phyloP scores from a whole-genome alignment of 2,797 vertebrate species.

The Nyctalus aviator region DNA sequence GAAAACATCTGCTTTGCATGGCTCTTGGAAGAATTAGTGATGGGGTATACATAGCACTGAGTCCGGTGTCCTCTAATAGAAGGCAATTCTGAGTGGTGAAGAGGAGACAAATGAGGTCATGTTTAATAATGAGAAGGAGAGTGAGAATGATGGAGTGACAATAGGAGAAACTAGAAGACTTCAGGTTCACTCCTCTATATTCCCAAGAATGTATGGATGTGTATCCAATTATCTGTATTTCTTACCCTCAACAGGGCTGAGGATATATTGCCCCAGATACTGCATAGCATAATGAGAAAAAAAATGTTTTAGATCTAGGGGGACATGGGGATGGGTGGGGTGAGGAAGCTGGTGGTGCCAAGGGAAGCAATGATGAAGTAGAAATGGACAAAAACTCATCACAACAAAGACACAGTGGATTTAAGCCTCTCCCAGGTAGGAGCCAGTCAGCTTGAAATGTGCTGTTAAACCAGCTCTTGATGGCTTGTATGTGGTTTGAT shows the following conservation, averaged over 20 bases:
- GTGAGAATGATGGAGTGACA: neutral
- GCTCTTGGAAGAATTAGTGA: neutral
- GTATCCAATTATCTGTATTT: neutral
- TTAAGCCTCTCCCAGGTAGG: neutral
- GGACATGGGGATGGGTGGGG: accelerated
- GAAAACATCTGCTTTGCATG: neutral
- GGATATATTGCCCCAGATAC: no score
- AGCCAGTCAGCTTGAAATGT: neutral
- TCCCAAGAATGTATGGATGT: neutral
- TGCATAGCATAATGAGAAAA: neutral
- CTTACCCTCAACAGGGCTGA: neutral
- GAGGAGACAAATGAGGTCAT: neutral
- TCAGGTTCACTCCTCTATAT: neutral
- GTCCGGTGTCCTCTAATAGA: neutral
- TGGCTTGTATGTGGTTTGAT: neutral
- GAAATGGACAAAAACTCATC: neutral
- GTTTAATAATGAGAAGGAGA: neutral
- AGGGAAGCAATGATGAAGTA: neutral
- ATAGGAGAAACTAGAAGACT: neutral
- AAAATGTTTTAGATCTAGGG: neutral
- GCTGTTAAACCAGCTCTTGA: neutral
- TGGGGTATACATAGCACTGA: no score
- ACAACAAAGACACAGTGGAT: neutral
- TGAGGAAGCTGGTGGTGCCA: neutral
- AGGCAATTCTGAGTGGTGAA: no score